These are phyloP conservation scores for Choreutis nemorana DNA, from an alignment of 2,888 invertebrate genomes.

Conservation along the genomic window DNA sequence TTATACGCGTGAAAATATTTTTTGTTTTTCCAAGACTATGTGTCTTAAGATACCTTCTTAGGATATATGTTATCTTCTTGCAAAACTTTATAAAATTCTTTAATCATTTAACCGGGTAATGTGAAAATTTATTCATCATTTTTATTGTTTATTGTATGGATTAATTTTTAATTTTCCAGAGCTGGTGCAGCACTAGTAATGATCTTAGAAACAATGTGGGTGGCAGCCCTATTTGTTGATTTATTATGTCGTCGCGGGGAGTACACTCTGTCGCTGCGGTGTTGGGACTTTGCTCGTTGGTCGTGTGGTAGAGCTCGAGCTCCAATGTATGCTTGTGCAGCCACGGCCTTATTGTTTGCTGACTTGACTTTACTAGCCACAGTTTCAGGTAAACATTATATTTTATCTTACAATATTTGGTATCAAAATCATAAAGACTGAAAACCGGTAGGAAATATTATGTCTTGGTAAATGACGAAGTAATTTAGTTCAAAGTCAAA, in stretches of 20 bases:
- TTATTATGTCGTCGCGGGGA: conserved; percentile 50
- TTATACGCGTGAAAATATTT: background rate
- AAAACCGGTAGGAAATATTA: no score
- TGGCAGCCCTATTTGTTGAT: conserved; percentile 50
- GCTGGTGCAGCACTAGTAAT: conserved; percentile 44
- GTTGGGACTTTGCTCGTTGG: conserved; percentile 58
- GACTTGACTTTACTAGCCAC: conserved; percentile 43
- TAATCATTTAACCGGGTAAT: no score
- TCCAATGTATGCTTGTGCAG: conserved; percentile 52
- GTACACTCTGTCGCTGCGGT: conserved; percentile 44
- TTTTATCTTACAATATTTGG: background rate
- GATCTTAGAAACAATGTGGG: conserved; percentile 60
- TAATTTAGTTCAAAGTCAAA: no score
- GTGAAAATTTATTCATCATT: no score
- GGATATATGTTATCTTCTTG: no score
- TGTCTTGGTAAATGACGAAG: no score
- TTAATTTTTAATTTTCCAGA: conserved; percentile 20
- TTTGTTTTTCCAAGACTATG: background rate
- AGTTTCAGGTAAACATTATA: conserved; percentile 28
- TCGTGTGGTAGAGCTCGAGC: conserved; percentile 53
- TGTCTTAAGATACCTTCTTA: background rate
- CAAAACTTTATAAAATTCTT: no score
- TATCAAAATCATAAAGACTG: no score
- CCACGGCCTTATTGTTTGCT: conserved; percentile 51
- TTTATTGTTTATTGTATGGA: no score